Percentiles rank a stretch among this genome's conserved stretches.
Evolutionary conservation across 2,888 invertebrate species (phyloP).

Genomic region (Nasonia oneida): DNA sequence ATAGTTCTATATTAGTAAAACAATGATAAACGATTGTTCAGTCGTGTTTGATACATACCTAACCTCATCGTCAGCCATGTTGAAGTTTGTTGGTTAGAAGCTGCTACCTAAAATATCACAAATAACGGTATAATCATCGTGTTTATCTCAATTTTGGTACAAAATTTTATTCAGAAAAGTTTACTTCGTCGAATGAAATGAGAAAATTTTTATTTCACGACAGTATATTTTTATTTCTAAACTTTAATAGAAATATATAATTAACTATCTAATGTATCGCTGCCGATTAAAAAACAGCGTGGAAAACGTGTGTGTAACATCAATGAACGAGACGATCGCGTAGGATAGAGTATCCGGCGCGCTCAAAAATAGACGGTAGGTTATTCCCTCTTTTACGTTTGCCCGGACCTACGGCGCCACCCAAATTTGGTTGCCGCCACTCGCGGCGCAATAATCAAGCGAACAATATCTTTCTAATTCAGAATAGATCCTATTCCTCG

Average conservation of each 20-base stretch:
- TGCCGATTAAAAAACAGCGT: neutral
- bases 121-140: neutral
- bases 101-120: constrained; percentile 82
- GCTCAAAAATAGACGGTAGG: constrained; percentile 75
- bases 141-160: neutral
- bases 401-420: constrained; percentile 71
- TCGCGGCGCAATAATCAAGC: neutral
- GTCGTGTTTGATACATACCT: constrained; percentile 83
- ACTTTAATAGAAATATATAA: no score
- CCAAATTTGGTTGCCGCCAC: constrained; percentile 83
- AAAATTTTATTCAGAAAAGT: neutral
- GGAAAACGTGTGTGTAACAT: neutral
- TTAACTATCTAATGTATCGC: no score
- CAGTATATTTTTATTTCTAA: no score
- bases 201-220: no score
- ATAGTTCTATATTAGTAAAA: neutral
- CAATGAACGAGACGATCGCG: constrained; percentile 53
- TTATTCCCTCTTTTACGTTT: constrained; percentile 75
- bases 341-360: constrained; percentile 75
- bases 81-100: constrained; percentile 81
- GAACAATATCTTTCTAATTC: constrained; percentile 15
- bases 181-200: no score
- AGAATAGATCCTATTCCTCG: neutral
- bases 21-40: neutral
- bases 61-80: constrained; percentile 97